phyloP scores from a whole-genome alignment of 2,888 invertebrate species.

The Mythimna pallens region DNA sequence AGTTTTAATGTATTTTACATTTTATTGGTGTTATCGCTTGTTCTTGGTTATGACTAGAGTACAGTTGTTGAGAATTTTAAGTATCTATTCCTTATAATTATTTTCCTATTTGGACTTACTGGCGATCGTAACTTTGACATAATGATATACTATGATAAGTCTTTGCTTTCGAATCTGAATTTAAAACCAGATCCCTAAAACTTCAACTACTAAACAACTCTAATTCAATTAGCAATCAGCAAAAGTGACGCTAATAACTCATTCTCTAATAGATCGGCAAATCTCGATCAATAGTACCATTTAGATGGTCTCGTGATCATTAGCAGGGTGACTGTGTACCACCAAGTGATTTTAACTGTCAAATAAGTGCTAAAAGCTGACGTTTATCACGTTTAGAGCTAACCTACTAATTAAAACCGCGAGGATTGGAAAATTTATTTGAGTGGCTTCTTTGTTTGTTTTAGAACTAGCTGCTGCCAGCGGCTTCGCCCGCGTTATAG shows the following conservation, averaged over 20 bases:
- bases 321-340: slow-evolving; percentile 6
- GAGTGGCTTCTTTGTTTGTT: not conserved
- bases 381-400: slow-evolving; percentile 33
- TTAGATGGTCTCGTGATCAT: slow-evolving; percentile 34
- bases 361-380: slow-evolving; percentile 47
- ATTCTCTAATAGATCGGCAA: slow-evolving; percentile 48
- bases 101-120: no score
- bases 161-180: no score
- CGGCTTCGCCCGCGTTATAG: no score
- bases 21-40: slow-evolving; percentile 1
- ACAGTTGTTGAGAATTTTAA: not conserved
- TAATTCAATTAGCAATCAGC: slow-evolving; percentile 47
- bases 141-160: no score
- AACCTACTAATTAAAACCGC: slow-evolving; percentile 25
- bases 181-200: not conserved
- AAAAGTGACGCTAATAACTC: slow-evolving; percentile 23
- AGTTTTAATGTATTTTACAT: not conserved
- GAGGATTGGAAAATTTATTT: slow-evolving; percentile 21
- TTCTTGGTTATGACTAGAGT: not conserved
- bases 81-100: slow-evolving; percentile 1
- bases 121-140: no score
- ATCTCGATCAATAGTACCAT: slow-evolving; percentile 18
- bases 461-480: not conserved
- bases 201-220: not conserved
- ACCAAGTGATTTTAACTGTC: slow-evolving; percentile 25